Percentiles rank a stretch among this genome's conserved stretches.
phyloP scores from a whole-genome alignment of 2,113 vertebrate species.

The Poeciliopsis occidentalis region DNA sequence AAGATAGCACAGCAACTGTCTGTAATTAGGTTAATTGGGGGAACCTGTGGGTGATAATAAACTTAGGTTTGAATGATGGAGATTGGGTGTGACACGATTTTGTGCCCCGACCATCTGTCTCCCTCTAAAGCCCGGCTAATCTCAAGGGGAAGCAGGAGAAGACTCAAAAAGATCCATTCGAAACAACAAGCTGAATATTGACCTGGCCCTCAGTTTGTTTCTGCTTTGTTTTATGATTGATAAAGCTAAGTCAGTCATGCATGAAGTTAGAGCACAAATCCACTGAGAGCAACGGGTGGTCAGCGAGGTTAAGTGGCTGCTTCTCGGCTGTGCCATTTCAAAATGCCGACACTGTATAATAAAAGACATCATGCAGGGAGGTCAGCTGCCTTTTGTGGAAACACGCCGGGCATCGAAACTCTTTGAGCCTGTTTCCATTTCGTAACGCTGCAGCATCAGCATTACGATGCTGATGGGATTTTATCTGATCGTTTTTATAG shows the following conservation, averaged over 20 bases:
- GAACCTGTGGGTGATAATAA: constrained; percentile 60
- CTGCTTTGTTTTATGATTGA: constrained; percentile 40
- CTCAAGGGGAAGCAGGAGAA: constrained; percentile 10
- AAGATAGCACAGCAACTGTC: constrained; percentile 42
- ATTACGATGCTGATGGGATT: not conserved
- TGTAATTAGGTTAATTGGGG: constrained; percentile 75
- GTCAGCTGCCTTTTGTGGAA: constrained; percentile 28
- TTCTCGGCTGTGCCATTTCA: constrained; percentile 64
- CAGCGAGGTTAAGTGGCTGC: constrained; percentile 44
- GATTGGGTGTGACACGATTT: constrained; percentile 63
- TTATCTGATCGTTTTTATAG: not conserved
- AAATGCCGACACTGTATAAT: constrained; percentile 62
- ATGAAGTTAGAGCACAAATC: constrained; percentile 36
- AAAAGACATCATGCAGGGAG: constrained; percentile 31
- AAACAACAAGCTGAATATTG: not conserved
- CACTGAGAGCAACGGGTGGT: constrained; percentile 61
- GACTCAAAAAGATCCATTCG: not conserved
- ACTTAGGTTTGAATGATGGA: constrained; percentile 49
- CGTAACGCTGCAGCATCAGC: not conserved
- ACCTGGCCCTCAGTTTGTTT: not conserved
- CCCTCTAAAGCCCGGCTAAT: constrained; percentile 44
- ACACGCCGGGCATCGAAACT: not conserved
- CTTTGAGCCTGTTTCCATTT: not conserved
- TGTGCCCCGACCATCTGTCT: constrained; percentile 69
- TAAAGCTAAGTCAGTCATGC: constrained; percentile 30